phyloP scores from a whole-genome alignment of 2,797 vertebrate genomes.

The Gila robusta region DNA sequence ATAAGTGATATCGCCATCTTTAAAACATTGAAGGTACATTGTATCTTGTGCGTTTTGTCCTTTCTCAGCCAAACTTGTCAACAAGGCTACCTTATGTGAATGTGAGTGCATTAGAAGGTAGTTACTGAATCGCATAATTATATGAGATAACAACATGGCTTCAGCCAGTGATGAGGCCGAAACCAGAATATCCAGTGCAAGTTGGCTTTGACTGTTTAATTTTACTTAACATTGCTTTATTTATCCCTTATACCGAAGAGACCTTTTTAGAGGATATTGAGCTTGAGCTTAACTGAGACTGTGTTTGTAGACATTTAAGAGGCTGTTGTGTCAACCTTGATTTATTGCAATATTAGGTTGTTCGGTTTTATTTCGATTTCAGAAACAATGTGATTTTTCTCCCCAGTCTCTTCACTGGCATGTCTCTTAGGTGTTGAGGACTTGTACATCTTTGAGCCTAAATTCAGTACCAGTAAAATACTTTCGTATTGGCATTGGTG shows the following conservation, averaged over 20 bases:
- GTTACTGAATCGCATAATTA: background rate
- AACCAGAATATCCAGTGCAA: background rate
- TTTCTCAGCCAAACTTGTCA: background rate
- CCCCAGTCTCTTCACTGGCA: background rate
- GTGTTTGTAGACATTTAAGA: background rate
- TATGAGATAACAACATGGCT: background rate
- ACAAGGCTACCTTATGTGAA: background rate
- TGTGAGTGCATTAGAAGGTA: background rate
- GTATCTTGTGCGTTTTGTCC: background rate
- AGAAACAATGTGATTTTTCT: background rate
- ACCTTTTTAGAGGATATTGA: background rate
- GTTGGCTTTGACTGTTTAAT: background rate
- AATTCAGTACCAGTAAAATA: background rate
- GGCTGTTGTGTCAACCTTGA: background rate
- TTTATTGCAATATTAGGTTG: background rate
- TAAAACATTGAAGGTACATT: background rate
- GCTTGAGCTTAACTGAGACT: background rate
- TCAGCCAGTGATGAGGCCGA: background rate
- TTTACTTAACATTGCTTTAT: background rate
- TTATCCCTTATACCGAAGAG: background rate
- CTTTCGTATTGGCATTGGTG: background rate
- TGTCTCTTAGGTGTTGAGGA: background rate
- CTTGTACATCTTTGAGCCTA: background rate
- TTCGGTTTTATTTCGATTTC: background rate
- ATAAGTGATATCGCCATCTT: background rate